Evolutionary conservation across 2,888 invertebrate species (phyloP), one percentile per base, ranked within the genome.

Genomic region (Agrotis puta): DNA sequence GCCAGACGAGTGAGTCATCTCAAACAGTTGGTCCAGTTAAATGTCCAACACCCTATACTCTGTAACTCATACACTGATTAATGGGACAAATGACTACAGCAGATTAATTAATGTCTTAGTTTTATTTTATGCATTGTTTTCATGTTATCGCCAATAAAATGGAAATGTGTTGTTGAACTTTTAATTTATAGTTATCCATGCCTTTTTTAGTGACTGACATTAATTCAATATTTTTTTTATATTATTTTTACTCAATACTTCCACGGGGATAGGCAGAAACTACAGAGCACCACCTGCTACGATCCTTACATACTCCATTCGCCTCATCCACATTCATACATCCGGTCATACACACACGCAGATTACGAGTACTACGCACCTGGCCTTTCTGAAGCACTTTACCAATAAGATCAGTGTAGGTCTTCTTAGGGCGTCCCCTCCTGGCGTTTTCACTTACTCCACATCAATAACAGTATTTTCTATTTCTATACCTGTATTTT

Each of bases 21-120:
- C 43, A 43, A 53, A 54, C 18, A 33, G 43, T 45, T 47, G 16
- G 20, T 63, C 64, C 51, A 24, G 20, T 11, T 64, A 22, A 64
- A 69, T 65, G 27, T 59, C 53, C 54, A 24, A 64, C 39, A 58
- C 43, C 57, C 47, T 51, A 5, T 43, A n/a, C 39, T 33, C n/a
- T 61, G 54, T 50, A 56, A n/a, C 59, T 79, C 20, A 4, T 22
- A 62, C 24, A 50, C 50, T 65, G 62, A 76, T 70, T 75, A 80
- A 80, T 80, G 45, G 16, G 48, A 63, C 51, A 76, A 63, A 50
- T 59, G 53, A 68, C 27, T 68, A 48, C 45, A 79, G 39, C 47
- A 66, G 13, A 63, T 48, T 48, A 51, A 64, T 77, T 27, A 53
- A 22, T 22, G 57, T 24, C 13, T 50, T 24, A 39, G 51, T 65